Percentiles rank a stretch among this genome's conserved stretches.
phyloP scores from a whole-genome alignment of 2,888 invertebrate genomes.

The Octodonta nipae region DNA sequence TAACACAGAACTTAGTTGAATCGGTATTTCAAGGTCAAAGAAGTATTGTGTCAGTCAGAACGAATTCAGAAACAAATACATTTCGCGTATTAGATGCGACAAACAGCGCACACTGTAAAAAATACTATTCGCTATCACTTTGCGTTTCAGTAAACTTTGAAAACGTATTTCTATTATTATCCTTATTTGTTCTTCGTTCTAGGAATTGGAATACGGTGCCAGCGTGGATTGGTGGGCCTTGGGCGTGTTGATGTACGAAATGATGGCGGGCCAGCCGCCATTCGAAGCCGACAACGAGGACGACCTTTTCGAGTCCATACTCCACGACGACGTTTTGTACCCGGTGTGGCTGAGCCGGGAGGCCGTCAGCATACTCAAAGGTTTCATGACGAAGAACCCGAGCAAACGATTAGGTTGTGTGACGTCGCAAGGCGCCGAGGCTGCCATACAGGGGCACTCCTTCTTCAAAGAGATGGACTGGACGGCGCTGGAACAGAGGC shows the following conservation, averaged over 20 bases:
- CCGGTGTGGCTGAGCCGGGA: constrained; percentile 92
- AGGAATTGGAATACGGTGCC: constrained; percentile 58
- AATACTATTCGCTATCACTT: no score
- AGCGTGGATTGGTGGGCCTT: constrained; percentile 95
- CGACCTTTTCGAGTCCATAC: constrained; percentile 94
- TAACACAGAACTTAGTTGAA: no score
- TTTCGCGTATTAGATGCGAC: no score
- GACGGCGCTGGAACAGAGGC: constrained; percentile 80
- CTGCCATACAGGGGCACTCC: constrained; percentile 77
- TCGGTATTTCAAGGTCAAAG: no score
- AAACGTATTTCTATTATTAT: no score
- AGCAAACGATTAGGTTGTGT: constrained; percentile 86
- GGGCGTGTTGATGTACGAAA: constrained; percentile 96
- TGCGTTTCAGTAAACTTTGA: no score
- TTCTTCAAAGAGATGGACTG: constrained; percentile 95
- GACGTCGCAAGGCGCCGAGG: constrained; percentile 55
- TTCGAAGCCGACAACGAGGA: constrained; percentile 99
- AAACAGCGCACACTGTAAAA: no score
- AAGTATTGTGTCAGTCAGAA: no score
- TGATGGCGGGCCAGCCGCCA: constrained; percentile 99
- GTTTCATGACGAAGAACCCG: constrained; percentile 97
- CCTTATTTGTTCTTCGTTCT: no score
- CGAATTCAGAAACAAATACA: no score
- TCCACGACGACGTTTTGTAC: constrained; percentile 95
- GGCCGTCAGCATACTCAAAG: constrained; percentile 81